Percentiles rank a stretch among this genome's conserved stretches.
Evolutionary conservation across 1,140 invertebrate genomes (phyloP).

Genomic region (Pseudomyrmex dendroicus): DNA sequence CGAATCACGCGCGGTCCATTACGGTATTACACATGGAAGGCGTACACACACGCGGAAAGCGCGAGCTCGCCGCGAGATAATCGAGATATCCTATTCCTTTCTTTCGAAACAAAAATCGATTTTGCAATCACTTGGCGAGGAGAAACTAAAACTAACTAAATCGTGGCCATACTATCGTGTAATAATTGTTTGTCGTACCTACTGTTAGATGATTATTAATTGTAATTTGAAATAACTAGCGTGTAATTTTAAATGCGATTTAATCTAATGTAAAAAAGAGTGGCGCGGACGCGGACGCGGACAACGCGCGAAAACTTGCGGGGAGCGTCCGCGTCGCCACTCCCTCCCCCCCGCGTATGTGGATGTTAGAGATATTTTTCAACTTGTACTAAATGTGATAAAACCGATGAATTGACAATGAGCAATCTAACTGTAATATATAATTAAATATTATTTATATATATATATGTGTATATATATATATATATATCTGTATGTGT

Average conservation of each 20-base stretch:
- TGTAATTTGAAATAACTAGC: slow-evolving; percentile 68
- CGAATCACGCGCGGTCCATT: background rate
- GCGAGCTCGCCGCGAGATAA: too few relatives aligned
- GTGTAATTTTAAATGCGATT: slow-evolving; percentile 53
- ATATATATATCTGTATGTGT: too few relatives aligned
- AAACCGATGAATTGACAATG: slow-evolving; percentile 85
- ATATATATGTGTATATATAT: too few relatives aligned
- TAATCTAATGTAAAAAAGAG: slow-evolving; percentile 32
- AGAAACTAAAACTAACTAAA: slow-evolving; percentile 51
- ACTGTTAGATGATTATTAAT: slow-evolving; percentile 77
- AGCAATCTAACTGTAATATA: slow-evolving; percentile 84
- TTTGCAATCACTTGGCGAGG: slow-evolving; percentile 80
- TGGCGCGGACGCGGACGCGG: slow-evolving; percentile 22
- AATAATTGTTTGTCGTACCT: slow-evolving; percentile 82
- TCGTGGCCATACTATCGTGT: slow-evolving; percentile 78
- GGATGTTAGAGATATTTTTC: slow-evolving; percentile 85
- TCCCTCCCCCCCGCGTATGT: slow-evolving; percentile 55
- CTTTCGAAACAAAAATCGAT: slow-evolving; percentile 67
- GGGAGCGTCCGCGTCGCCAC: slow-evolving; percentile 44
- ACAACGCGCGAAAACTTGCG: too few relatives aligned
- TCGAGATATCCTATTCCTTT: background rate
- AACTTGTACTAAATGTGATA: slow-evolving; percentile 85
- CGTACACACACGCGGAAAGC: too few relatives aligned
- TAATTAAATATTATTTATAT: slow-evolving; percentile 61
- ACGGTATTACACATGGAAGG: too few relatives aligned